These are phyloP conservation scores for Stegana nigrithorax DNA, from an alignment of 2,888 invertebrate genomes.

Conservation along the genomic window DNA sequence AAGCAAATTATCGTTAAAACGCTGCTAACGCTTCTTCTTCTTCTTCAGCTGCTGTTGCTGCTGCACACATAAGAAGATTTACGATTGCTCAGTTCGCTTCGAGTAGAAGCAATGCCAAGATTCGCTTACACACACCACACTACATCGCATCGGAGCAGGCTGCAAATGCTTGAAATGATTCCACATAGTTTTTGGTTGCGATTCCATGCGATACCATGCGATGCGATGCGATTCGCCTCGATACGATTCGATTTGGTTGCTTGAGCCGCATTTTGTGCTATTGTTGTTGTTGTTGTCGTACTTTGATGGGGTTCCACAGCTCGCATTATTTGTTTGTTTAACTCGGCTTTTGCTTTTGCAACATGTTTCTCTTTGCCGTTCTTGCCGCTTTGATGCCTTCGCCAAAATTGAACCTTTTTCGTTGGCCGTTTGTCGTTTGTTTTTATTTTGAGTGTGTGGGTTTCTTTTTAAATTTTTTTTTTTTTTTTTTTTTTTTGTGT, in stretches of 20 bases:
- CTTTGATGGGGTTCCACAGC: too few relatives aligned
- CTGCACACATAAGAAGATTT: constrained; percentile 57
- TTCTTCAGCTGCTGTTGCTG: not conserved
- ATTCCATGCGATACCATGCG: too few relatives aligned
- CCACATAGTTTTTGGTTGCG: constrained; percentile 23
- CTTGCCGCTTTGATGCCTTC: too few relatives aligned
- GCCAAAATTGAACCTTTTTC: not conserved
- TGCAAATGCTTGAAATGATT: constrained; percentile 33
- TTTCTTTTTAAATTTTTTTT: constrained; percentile 20
- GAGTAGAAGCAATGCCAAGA: not conserved
- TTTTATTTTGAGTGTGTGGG: constrained; percentile 16
- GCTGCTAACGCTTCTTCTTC: constrained; percentile 38
- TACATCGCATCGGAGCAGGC: not conserved
- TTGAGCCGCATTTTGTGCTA: not conserved
- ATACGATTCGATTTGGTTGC: not conserved
- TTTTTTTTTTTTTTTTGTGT: not conserved
- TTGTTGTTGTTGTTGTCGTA: constrained; percentile 9
- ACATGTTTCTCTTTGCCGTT: not conserved
- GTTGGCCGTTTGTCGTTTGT: not conserved
- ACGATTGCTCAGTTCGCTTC: constrained; percentile 50
- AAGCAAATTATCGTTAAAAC: constrained; percentile 62
- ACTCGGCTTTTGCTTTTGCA: not conserved
- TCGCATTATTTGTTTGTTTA: not conserved
- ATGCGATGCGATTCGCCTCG: not conserved
- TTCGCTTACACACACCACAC: not conserved